Evolutionary conservation across 2,113 vertebrate genomes (phyloP).

Genomic region (Pachycephala philippinensis): DNA sequence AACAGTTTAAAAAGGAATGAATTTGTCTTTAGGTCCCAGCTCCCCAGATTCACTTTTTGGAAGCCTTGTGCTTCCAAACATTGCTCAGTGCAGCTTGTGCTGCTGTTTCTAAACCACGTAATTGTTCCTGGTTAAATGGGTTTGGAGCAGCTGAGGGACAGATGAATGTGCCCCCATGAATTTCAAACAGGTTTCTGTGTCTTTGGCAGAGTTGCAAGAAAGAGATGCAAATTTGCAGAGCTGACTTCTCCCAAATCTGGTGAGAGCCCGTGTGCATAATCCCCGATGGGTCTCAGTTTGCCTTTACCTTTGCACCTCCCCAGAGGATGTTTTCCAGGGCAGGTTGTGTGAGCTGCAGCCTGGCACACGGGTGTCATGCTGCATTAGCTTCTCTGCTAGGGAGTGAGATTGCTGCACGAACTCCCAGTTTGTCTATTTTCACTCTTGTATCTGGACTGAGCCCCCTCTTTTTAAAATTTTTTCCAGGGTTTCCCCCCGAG

Average conservation of each 20-base stretch:
- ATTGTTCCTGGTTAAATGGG: conserved; percentile 40
- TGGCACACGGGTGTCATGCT: not conserved
- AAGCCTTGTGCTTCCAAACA: not conserved
- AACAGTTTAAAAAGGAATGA: not conserved
- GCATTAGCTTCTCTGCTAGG: not conserved
- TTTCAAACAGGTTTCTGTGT: conserved; percentile 29
- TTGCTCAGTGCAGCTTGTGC: not conserved
- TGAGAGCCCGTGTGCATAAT: too few species aligned
- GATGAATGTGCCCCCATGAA: conserved; percentile 29
- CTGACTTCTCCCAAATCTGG: not conserved
- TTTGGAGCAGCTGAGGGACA: conserved; percentile 36
- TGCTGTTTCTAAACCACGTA: not conserved
- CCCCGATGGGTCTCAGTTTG: not conserved
- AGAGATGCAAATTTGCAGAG: not conserved
- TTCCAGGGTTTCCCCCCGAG: not conserved
- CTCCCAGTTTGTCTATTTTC: not conserved
- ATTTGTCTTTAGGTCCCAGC: not conserved
- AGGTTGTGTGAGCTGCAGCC: not conserved
- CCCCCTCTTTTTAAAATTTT: not conserved
- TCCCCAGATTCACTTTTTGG: not conserved
- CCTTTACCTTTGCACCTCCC: not conserved
- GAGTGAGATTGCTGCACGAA: accelerated
- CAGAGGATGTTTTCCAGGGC: not conserved
- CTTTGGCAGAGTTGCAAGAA: not conserved
- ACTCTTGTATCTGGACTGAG: not conserved